These are phyloP conservation scores for Hydra vulgaris DNA, from an alignment of 30 jellyfish, hydroid and myxozoan genomes.

Conservation along the genomic window DNA sequence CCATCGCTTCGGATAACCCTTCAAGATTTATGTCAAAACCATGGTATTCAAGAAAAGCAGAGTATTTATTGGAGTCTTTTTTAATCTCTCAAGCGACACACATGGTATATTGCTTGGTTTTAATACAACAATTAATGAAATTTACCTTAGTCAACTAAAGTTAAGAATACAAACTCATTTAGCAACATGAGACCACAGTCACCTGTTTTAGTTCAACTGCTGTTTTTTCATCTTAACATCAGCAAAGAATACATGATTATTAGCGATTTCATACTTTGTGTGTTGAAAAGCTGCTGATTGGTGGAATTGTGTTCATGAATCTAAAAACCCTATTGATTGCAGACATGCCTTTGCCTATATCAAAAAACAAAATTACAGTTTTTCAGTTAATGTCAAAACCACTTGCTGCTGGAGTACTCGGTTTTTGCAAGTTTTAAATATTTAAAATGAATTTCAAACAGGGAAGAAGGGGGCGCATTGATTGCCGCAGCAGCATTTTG, in stretches of 20 bases:
- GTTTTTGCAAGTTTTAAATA: neutral
- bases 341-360: neutral
- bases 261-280: slow-evolving; percentile 1
- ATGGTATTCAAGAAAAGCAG: too few relatives aligned
- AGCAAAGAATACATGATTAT: neutral
- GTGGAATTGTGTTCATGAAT: slow-evolving; percentile 2
- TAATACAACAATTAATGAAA: too few relatives aligned
- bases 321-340: slow-evolving; percentile 3
- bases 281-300: slow-evolving; percentile 1
- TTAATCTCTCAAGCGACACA: too few relatives aligned
- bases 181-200: slow-evolving; percentile 4
- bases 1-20: too few relatives aligned
- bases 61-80: too few relatives aligned
- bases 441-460: too few relatives aligned
- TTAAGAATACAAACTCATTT: too few relatives aligned
- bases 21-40: too few relatives aligned
- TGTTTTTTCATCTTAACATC: neutral
- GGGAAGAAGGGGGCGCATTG: too few relatives aligned
- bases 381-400: neutral
- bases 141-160: too few relatives aligned
- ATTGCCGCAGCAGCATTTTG: too few relatives aligned
- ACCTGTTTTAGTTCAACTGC: slow-evolving; percentile 1
- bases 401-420: neutral
- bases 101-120: too few relatives aligned
- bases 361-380: neutral